Evolutionary conservation across 2,797 vertebrate species (phyloP), one percentile per base, ranked within the genome.

Genomic region (Chiroxiphia lanceolata): DNA sequence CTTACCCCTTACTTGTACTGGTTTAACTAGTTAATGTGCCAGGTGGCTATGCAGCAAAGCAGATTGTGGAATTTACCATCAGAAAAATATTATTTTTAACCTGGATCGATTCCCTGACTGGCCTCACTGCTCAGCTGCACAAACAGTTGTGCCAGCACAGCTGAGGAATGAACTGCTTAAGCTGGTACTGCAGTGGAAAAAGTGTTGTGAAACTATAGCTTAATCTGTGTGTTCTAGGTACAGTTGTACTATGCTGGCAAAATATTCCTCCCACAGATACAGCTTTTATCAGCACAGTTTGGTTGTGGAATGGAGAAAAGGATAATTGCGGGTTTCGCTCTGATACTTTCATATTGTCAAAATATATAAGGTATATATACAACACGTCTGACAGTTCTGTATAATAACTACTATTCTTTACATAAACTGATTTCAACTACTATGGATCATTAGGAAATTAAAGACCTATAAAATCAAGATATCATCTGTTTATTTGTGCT

Each of bases 11-110:
- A 36, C 33, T 93, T 95, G 85, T 65, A 47, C 68, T 87, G 33
- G 68, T 80, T 7, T 95, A 77, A 74, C 87, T 83, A 72, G 78
- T 93, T 95, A 93, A 77, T 72, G 82, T 90, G 93, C 89, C 96
- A 96, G 94, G 95, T 96, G 96, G 91, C 91, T 83, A 33, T 85
- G 72, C 82, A 90, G 91, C 82, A 94, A 71, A 90, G 89, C 82
- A 85, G 87, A 67, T 88, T 95, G 95, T 87, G 69, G 94, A 94
- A 96, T 96, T 96, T 95, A 90, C 85, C 87, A 94, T 96, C 91
- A 96, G 91, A 96, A 96, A 95, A 95, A 95, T 96, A 96, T 96
- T 96, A 93, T 96, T 96, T 96, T 95, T 96, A 96, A 95, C 89
- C 65, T 94, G 93, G 91, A 96, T 94, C 4, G 1, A 95, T 96